Percentiles rank a stretch among this genome's conserved stretches.
Conservation (phyloP, 2,797 vertebrate species). For the Taenioides sp. region DNA sequence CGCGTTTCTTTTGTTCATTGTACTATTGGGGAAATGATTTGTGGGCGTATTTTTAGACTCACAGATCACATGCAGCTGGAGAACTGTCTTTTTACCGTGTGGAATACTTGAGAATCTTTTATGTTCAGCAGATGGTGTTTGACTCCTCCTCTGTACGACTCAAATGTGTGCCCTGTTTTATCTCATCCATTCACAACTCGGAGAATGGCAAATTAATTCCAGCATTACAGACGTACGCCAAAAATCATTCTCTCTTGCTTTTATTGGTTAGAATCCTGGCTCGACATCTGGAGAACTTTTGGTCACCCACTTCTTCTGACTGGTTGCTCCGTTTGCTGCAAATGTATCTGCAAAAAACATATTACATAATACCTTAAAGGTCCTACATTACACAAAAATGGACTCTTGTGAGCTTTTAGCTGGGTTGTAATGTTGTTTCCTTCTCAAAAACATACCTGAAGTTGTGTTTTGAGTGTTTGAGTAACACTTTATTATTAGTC, state of each 20-base stretch:
- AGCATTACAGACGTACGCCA: background rate
- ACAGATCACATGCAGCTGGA: slow-evolving; percentile 26
- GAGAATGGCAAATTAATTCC: background rate
- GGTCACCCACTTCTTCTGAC: background rate
- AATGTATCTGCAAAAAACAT: too few relatives aligned
- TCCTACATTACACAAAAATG: too few relatives aligned
- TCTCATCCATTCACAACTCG: background rate
- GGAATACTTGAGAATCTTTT: slow-evolving; percentile 3
- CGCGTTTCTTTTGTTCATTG: slow-evolving; percentile 35
- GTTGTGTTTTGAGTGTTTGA: too few relatives aligned
- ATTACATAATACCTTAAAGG: too few relatives aligned
- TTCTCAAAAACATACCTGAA: too few relatives aligned
- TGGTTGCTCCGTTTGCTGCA: too few relatives aligned
- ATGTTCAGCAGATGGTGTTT: slow-evolving; percentile 35
- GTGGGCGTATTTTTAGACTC: slow-evolving; percentile 41
- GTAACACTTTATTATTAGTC: too few relatives aligned
- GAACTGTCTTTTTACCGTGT: slow-evolving; percentile 23
- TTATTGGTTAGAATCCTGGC: too few relatives aligned
- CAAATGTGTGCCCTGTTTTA: background rate
- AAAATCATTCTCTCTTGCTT: too few relatives aligned
- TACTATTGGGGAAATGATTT: slow-evolving; percentile 50
- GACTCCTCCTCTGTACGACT: slow-evolving; percentile 11
- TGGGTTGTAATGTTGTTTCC: too few relatives aligned
- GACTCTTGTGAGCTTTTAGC: too few relatives aligned
- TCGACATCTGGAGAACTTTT: too few relatives aligned